Conservation (phyloP, 2,113 vertebrate species). For the Campylorhamphus procurvoides region DNA sequence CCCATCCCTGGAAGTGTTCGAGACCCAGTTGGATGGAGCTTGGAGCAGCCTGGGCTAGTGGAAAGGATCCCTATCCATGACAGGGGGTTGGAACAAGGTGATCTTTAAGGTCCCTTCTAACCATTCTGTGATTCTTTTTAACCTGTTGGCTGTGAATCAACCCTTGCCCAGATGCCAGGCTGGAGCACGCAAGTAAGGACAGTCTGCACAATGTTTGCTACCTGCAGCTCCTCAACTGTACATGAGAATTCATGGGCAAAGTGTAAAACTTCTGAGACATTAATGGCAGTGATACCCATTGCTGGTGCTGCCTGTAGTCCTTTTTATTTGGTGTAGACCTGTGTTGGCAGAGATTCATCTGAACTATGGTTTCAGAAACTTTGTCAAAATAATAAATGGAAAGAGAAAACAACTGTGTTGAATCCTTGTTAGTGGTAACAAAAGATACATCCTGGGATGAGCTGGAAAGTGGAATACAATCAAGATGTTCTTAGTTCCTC, state of each 20-base stretch:
- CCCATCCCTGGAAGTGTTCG: background rate
- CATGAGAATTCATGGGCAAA: background rate
- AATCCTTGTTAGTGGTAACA: background rate
- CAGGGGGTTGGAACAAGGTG: background rate
- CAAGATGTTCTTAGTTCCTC: background rate
- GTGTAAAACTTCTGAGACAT: background rate
- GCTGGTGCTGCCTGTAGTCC: background rate
- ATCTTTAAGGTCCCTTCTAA: background rate
- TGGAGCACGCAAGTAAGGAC: background rate
- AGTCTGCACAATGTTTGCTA: background rate
- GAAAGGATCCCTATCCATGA: background rate
- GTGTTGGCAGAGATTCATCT: background rate
- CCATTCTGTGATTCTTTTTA: background rate
- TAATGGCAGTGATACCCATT: background rate
- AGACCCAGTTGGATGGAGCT: background rate
- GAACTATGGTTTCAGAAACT: background rate
- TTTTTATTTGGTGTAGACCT: background rate
- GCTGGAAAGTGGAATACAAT: background rate
- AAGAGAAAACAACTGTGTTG: background rate
- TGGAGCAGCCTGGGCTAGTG: background rate
- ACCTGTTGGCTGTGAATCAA: background rate
- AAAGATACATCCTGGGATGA: background rate
- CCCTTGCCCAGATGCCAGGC: background rate
- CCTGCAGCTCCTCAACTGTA: rapidly evolving
- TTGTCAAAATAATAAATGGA: background rate